Percentiles rank a stretch among this genome's conserved stretches.
Conservation (phyloP, 2,888 invertebrate genomes). For the Cataglyphis livida region DNA sequence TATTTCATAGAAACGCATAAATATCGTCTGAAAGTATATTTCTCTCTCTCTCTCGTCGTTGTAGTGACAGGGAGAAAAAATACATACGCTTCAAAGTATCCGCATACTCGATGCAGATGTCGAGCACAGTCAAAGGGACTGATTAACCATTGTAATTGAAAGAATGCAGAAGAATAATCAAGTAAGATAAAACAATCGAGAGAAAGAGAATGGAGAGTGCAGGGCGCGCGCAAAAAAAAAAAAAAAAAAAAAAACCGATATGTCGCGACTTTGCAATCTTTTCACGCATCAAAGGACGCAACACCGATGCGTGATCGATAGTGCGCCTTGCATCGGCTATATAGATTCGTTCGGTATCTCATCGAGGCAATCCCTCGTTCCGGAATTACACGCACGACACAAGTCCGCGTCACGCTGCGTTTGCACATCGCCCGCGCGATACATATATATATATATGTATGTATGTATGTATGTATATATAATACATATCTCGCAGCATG, state of each 20-base stretch:
- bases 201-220: neutral
- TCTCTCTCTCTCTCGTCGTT: constrained; percentile 12
- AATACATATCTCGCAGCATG: neutral
- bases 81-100: constrained; percentile 11
- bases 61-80: constrained; percentile 1
- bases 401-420: neutral
- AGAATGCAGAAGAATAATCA: constrained; percentile 2
- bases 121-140: constrained; percentile 21
- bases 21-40: constrained; percentile 30
- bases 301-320: constrained; percentile 57
- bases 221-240: neutral
- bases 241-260: neutral
- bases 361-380: constrained; percentile 42
- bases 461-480: neutral
- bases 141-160: constrained; percentile 31
- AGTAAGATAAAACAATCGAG: neutral
- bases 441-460: no score
- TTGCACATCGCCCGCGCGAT: no score
- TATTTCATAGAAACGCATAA: constrained; percentile 54
- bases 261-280: neutral
- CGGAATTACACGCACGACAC: constrained; percentile 11
- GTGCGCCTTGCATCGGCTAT: constrained; percentile 41
- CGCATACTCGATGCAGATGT: constrained; percentile 12
- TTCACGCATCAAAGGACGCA: constrained; percentile 3
- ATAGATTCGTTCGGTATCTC: constrained; percentile 46